Evolutionary conservation across 1,140 invertebrate genomes (phyloP).

Genomic region (Zeugodacus cucurbitae): DNA sequence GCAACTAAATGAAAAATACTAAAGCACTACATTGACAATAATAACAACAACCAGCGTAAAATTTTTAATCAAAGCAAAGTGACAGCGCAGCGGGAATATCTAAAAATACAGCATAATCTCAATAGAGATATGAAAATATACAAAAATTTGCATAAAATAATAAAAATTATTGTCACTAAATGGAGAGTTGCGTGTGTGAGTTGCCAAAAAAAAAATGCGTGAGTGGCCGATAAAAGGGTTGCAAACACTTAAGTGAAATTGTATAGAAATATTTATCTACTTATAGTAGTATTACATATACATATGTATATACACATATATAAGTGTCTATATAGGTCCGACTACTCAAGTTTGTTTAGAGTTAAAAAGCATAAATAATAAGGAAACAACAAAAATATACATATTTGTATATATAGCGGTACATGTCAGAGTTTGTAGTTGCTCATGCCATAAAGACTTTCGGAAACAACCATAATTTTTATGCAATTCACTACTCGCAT

Average conservation of each 20-base stretch:
- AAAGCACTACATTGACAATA: background rate
- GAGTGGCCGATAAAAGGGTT: background rate
- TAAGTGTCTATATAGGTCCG: background rate
- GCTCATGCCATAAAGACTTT: no score
- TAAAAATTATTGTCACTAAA: background rate
- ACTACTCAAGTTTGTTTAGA: background rate
- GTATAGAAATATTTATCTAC: no score
- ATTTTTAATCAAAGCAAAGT: background rate
- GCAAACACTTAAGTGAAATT: background rate
- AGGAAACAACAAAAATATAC: background rate
- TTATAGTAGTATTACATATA: background rate
- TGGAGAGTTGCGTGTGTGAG: background rate
- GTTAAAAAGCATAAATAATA: background rate
- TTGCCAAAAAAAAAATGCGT: background rate
- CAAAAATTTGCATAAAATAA: background rate
- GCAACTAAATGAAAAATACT: background rate
- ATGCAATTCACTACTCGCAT: background rate
- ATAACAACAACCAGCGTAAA: background rate
- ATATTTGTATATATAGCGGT: background rate
- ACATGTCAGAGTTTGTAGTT: background rate
- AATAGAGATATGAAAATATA: background rate
- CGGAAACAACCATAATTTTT: background rate
- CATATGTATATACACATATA: background rate
- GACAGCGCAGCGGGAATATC: background rate
- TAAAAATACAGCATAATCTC: background rate